phyloP scores from a whole-genome alignment of 2,797 vertebrate species.

The Alcedo atthis region DNA sequence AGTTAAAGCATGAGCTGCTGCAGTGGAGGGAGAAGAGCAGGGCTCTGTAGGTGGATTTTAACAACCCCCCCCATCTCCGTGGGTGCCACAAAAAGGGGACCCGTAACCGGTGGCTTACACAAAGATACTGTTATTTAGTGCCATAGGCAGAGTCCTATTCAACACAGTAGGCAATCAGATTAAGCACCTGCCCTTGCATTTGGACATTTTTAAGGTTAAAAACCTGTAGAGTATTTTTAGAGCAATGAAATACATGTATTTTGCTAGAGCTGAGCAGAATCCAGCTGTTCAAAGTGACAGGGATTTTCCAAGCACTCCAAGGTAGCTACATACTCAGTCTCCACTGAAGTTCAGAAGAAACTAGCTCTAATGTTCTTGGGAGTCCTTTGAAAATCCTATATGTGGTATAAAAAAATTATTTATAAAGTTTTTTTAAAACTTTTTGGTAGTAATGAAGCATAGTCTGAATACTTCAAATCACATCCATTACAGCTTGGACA shows the following conservation, averaged over 20 bases:
- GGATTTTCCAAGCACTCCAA: not conserved
- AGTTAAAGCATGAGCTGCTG: not conserved
- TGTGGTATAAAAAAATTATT: not conserved
- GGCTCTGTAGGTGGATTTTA: not conserved
- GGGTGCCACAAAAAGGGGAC: not conserved
- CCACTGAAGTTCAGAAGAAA: not conserved
- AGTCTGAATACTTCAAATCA: not conserved
- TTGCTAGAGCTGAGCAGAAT: not conserved
- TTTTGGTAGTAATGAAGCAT: not conserved
- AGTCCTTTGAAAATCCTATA: not conserved
- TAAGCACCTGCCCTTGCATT: not conserved
- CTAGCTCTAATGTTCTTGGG: not conserved
- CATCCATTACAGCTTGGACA: not conserved
- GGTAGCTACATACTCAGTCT: not conserved
- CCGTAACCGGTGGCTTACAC: not conserved
- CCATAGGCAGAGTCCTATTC: not conserved
- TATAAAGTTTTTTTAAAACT: not conserved
- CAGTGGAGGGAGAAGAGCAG: not conserved
- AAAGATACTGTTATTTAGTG: not conserved
- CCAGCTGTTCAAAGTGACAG: not conserved
- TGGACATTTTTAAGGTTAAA: not conserved
- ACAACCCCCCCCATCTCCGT: not conserved
- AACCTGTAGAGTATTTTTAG: not conserved
- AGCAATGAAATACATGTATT: not conserved
- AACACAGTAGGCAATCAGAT: not conserved